Base-by-base conservation (phyloP, 2,888 invertebrate genomes). In the Platerodrilus igneus region DNA sequence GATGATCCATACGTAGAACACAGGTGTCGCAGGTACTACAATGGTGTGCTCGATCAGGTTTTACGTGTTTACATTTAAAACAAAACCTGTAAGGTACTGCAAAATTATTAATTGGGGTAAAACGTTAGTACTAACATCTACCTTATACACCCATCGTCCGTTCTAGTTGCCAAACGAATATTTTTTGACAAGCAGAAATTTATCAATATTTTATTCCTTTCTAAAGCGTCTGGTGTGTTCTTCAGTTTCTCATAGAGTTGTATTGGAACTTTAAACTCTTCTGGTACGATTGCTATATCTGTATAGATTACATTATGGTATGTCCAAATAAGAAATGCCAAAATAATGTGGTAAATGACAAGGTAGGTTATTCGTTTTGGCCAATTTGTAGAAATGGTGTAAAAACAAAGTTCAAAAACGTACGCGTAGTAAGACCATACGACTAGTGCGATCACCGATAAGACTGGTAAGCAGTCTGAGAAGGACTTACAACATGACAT, bases 341-440 rank as follows among this genome's bases (percentile, higher is more conserved):
- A 19, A 3, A 35, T 6, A 5, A 38, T 8, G 9, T 43, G 43
- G 14, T 39, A 43, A 6, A 36, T 14, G 8, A 18, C 9, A 21
- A 39, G 20, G 7, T 17, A 31, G 2, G 27, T 10, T 1, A 22
- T 5, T 35, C 11, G 38, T 27, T 29, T 7, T 15, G 13, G n/a
- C n/a, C n/a, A n/a, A n/a, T n/a, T 6, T 1, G 13, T 7, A 2
- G 35, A 35, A 15, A 39, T 17, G 7, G 38, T 43, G 11, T 26
- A 10, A 13, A 83, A 74, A 74, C 88, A 88, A 64, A 97, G 78
- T 70, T 95, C 88, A 60, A 92, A 78, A 61, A 95, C 93, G 76
- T 96, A 99, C 54, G 96, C 96, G 75, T 96, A 97, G 71, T 97
- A 97, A 4, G 94, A 95, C 97, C 97, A 97, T 8, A 2, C 18